phyloP scores from a whole-genome alignment of 2,797 vertebrate species.

The Spinus pinus region DNA sequence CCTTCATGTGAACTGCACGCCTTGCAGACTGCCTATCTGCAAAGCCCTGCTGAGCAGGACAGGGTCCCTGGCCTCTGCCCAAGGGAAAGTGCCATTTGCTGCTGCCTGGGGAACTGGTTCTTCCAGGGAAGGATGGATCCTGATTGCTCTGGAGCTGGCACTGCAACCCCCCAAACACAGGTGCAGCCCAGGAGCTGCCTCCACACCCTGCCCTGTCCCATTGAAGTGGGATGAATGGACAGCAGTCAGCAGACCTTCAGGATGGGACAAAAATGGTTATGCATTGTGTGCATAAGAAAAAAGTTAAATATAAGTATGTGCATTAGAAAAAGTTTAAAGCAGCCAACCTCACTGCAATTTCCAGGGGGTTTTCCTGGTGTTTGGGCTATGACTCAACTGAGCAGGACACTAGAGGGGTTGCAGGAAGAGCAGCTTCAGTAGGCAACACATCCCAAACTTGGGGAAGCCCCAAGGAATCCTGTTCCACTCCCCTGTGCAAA shows the following conservation, averaged over 20 bases:
- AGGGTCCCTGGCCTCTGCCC: neutral
- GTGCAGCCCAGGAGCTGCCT: neutral
- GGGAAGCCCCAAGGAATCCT: accelerated
- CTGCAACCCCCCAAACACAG: neutral
- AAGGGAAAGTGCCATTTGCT: neutral
- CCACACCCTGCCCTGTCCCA: neutral
- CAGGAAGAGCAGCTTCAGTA: neutral
- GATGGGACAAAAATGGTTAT: neutral
- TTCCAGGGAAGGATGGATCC: neutral
- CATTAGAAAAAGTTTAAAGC: neutral
- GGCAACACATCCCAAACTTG: neutral
- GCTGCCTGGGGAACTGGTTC: neutral
- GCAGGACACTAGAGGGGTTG: neutral
- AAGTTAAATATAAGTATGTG: neutral
- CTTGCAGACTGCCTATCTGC: slow-evolving; percentile 23
- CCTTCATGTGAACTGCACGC: neutral
- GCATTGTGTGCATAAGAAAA: neutral
- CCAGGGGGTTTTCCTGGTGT: neutral
- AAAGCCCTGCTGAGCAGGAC: neutral
- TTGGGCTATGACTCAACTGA: neutral
- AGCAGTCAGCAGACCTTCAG: neutral
- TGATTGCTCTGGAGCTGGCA: neutral
- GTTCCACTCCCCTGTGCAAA: neutral
- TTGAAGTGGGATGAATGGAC: neutral
- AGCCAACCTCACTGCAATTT: neutral